Conservation (phyloP, 1,140 invertebrate species). For the Lysiphlebus fabarum region DNA sequence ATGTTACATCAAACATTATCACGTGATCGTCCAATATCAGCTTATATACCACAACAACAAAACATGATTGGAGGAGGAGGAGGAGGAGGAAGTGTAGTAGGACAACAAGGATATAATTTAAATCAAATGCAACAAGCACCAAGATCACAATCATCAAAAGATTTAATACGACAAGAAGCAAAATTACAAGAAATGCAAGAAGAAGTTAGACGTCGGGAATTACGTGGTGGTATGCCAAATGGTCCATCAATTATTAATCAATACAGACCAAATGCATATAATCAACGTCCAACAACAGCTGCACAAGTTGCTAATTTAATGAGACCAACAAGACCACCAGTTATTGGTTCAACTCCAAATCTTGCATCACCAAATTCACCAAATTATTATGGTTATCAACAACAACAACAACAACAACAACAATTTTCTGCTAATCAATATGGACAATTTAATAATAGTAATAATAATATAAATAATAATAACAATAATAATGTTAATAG, state of each 20-base stretch:
- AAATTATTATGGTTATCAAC: constrained; percentile 43
- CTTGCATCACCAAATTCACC: constrained; percentile 38
- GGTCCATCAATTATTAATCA: constrained; percentile 36
- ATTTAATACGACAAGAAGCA: constrained; percentile 68
- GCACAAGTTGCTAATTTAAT: constrained; percentile 39
- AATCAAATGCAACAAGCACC: constrained; percentile 44
- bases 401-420: constrained; percentile 32
- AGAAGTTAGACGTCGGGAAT: constrained; percentile 71
- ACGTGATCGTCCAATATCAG: constrained; percentile 59
- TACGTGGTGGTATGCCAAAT: constrained; percentile 49
- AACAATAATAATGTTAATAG: constrained; percentile 26
- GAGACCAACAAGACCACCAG: constrained; percentile 33
- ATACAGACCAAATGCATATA: constrained; percentile 45
- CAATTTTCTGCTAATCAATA: constrained; percentile 25
- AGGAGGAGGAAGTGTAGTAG: background rate
- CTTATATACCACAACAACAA: constrained; percentile 52
- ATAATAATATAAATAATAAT: constrained; percentile 30
- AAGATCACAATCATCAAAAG: constrained; percentile 57
- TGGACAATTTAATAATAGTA: constrained; percentile 26
- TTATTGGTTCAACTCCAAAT: constrained; percentile 41
- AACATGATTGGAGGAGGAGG: too few relatives aligned
- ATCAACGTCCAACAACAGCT: constrained; percentile 38
- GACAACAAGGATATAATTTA: constrained; percentile 32
- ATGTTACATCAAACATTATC: constrained; percentile 29
- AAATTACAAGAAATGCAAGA: constrained; percentile 81